Base-by-base conservation (phyloP, 2,797 vertebrate species). In the Melanotaenia maccullochi region DNA sequence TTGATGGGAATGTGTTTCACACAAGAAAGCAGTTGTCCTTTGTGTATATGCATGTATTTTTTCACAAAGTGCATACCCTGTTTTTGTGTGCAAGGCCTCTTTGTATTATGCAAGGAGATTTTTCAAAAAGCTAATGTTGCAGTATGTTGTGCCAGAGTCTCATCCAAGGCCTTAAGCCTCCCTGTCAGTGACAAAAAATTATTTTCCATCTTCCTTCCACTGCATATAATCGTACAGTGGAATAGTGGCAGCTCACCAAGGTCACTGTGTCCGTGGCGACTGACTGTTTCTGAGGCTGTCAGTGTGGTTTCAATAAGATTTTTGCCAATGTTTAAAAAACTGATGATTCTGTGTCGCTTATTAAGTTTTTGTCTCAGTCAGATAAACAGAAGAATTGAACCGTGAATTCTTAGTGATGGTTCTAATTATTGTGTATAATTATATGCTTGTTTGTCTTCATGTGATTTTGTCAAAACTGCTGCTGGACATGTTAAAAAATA, bases 331-430 rank as follows among this genome's bases (percentile, higher is more conserved):
- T 7, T 65, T 51, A 40, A 7, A 7, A 81, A 77, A 77, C 79
- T 36, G 51, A 62, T 36, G 54, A 71, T 74, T 74, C 73, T 70
- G 40, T 36, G 49, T 36, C 22, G 55, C 71, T 74, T 70, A 64
- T 76, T 81, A 71, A 2, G 35, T 87, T 84, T 86, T 68, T 33
- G 28, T 90, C 76, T 86, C 9, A 25, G 68, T 87, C 80, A 83
- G 60, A 78, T 80, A 64, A 68, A 75, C 67, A 76, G 51, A 70
- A 9, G 68, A 70, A 71, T 70, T 72, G 70, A 88, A 75, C 33
- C 38, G 68, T 86, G 65, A 72, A 85, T 78, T 71, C 44, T 47
- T 47, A 8, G 7, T 77, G 64, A 73, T 58, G 63, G 52, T 72
- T 73, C 22, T 83, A 80, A 84, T 79, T 82, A 76, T 73, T 42